Evolutionary conservation across 1,140 invertebrate genomes (phyloP).

Genomic region (Antheraea pernyi): DNA sequence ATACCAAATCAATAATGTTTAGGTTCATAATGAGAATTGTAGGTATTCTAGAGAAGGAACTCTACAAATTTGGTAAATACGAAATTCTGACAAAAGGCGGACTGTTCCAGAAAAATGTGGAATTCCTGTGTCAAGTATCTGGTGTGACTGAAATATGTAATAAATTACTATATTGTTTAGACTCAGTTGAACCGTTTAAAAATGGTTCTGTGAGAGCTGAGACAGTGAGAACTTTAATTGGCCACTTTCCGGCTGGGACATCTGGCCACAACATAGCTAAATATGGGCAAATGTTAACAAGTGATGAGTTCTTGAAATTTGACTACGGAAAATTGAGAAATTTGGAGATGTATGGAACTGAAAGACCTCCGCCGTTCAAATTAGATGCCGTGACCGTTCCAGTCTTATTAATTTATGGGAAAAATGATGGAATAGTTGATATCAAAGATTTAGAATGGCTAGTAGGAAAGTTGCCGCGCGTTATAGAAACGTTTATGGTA

Average conservation of each 20-base stretch:
- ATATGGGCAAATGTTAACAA: slow-evolving; percentile 74
- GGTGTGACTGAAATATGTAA: slow-evolving; percentile 34
- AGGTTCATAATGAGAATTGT: slow-evolving; percentile 23
- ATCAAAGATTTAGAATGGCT: slow-evolving; percentile 53
- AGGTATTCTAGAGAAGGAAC: slow-evolving; percentile 21
- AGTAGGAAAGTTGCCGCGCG: slow-evolving; percentile 43
- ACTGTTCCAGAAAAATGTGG: slow-evolving; percentile 35
- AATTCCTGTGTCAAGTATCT: slow-evolving; percentile 41
- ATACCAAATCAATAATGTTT: slow-evolving; percentile 43
- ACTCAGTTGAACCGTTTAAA: slow-evolving; percentile 23
- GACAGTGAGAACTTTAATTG: slow-evolving; percentile 44
- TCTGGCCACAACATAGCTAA: slow-evolving; percentile 84
- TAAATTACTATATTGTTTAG: slow-evolving; percentile 20
- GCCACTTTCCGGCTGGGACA: slow-evolving; percentile 85
- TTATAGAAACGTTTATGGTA: slow-evolving; percentile 42
- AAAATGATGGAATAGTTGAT: slow-evolving; percentile 57
- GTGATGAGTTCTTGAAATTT: slow-evolving; percentile 65
- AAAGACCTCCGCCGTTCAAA: slow-evolving; percentile 72
- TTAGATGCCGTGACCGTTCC: slow-evolving; percentile 76
- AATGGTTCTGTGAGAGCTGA: slow-evolving; percentile 14
- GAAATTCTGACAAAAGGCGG: slow-evolving; percentile 46
- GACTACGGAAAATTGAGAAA: slow-evolving; percentile 73
- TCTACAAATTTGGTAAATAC: slow-evolving; percentile 26
- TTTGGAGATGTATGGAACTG: slow-evolving; percentile 63
- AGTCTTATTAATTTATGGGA: slow-evolving; percentile 49